phyloP scores from a whole-genome alignment of 1,140 invertebrate species.

The Microplitis demolitor region DNA sequence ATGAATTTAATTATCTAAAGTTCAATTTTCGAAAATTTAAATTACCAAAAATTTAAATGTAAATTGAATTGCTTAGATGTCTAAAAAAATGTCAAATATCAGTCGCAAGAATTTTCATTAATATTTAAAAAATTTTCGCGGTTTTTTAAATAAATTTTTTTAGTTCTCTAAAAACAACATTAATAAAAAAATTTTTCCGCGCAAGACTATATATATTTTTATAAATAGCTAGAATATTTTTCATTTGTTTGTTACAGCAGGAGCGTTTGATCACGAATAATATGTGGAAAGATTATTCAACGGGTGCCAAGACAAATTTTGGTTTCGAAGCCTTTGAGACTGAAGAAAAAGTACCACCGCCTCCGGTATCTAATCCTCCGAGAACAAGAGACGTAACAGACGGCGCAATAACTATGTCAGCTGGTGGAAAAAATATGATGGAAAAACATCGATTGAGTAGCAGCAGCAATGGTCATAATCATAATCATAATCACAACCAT shows the following conservation, averaged over 20 bases:
- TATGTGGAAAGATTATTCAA: constrained; percentile 85
- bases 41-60: too few relatives aligned
- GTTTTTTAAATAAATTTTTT: too few relatives aligned
- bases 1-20: too few relatives aligned
- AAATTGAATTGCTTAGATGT: too few relatives aligned
- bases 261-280: constrained; percentile 81
- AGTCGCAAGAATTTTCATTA: too few relatives aligned
- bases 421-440: constrained; percentile 25
- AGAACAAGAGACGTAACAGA: constrained; percentile 56
- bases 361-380: constrained; percentile 52
- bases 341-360: constrained; percentile 70
- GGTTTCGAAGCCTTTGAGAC: constrained; percentile 83
- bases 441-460: constrained; percentile 24
- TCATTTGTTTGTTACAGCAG: constrained; percentile 55
- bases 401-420: constrained; percentile 27
- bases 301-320: constrained; percentile 80
- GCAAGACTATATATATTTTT: too few relatives aligned
- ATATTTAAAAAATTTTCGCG: too few relatives aligned
- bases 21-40: too few relatives aligned
- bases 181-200: too few relatives aligned
- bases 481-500: constrained; percentile 45
- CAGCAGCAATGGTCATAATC: constrained; percentile 41
- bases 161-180: too few relatives aligned
- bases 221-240: too few relatives aligned
- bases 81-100: too few relatives aligned